phyloP scores from a whole-genome alignment of 2,113 vertebrate genomes.

The Tupaia tana region DNA sequence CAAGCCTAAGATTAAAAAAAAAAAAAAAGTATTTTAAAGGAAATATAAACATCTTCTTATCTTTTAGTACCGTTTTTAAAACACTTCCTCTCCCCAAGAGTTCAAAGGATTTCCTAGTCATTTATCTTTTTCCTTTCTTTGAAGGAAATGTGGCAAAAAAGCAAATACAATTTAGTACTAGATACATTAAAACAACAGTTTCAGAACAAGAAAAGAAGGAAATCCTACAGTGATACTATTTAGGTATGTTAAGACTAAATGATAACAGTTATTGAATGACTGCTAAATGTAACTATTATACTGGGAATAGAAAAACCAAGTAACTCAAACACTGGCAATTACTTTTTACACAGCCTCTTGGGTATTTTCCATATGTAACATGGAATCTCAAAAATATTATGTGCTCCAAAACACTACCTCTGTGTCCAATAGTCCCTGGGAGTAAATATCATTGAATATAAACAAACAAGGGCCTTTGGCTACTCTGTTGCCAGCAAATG shows the following conservation, averaged over 20 bases:
- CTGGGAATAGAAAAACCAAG: background rate
- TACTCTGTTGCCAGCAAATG: background rate
- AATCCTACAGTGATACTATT: background rate
- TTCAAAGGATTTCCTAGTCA: background rate
- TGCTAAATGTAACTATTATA: background rate
- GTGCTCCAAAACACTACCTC: constrained; percentile 40
- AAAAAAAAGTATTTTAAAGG: background rate
- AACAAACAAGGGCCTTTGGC: constrained; percentile 42
- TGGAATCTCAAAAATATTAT: constrained; percentile 42
- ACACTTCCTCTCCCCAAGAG: background rate
- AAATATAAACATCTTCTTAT: constrained; percentile 1
- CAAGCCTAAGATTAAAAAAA: background rate
- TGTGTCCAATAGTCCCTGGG: constrained; percentile 27
- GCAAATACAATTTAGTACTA: background rate
- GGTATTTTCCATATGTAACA: constrained; percentile 6
- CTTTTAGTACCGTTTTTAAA: background rate
- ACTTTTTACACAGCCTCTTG: constrained; percentile 45
- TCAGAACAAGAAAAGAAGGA: constrained; percentile 26
- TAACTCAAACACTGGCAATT: constrained; percentile 32
- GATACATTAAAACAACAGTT: background rate
- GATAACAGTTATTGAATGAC: background rate
- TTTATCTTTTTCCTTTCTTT: background rate
- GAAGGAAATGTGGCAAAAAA: background rate
- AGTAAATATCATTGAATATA: constrained; percentile 33
- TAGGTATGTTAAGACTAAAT: background rate